Conservation (phyloP, 2,113 vertebrate species). For the Picathartes gymnocephalus region DNA sequence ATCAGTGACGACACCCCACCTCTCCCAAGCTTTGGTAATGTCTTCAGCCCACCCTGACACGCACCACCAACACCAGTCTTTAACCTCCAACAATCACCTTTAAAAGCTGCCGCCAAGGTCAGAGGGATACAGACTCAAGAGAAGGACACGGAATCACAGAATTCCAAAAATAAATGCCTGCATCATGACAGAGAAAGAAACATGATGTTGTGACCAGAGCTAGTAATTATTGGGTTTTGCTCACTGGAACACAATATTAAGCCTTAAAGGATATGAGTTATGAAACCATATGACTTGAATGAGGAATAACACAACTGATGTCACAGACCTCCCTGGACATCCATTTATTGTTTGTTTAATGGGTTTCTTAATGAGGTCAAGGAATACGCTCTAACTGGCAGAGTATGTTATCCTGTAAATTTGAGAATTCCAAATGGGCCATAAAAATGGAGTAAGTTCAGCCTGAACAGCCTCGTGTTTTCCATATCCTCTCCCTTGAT, state of each 20-base stretch:
- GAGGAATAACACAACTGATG: neutral
- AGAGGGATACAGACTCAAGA: neutral
- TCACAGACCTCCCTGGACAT: neutral
- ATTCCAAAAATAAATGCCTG: neutral
- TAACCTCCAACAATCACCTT: accelerated
- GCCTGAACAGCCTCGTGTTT: neutral
- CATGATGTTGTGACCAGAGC: neutral
- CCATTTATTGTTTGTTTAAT: neutral
- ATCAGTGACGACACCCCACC: no score
- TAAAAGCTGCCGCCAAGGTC: neutral
- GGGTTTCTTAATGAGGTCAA: neutral
- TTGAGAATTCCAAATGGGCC: neutral
- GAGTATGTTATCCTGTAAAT: accelerated
- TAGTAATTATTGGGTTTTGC: neutral
- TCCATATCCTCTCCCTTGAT: neutral
- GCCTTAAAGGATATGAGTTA: neutral
- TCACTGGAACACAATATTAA: neutral
- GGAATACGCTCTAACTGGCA: neutral
- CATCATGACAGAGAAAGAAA: neutral
- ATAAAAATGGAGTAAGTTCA: neutral
- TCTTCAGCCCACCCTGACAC: neutral
- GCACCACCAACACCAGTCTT: neutral
- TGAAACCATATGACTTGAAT: neutral
- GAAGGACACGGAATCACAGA: neutral
- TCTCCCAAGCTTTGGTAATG: neutral